Conservation (phyloP, 1,140 invertebrate genomes). For the Ditylenchus dipsaci region DNA sequence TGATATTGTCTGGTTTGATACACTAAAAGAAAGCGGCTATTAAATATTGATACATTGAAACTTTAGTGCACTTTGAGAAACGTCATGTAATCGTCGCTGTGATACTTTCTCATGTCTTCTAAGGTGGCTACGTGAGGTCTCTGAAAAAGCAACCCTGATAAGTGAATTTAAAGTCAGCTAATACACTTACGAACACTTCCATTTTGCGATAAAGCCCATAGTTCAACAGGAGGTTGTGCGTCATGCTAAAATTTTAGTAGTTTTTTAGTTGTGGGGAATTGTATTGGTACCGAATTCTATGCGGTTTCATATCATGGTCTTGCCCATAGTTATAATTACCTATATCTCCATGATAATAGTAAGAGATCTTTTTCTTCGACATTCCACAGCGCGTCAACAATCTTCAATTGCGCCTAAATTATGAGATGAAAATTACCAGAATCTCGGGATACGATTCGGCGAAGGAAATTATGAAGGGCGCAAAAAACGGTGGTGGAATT, state of each 20-base stretch:
- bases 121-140: conserved; percentile 96
- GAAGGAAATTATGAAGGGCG: too few relatives aligned
- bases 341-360: conserved; percentile 71
- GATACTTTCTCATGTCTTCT: conserved; percentile 99
- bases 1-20: conserved; percentile 98
- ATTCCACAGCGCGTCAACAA: conserved; percentile 7
- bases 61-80: conserved; percentile 72
- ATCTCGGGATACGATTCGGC: too few relatives aligned
- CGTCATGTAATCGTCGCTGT: conserved; percentile 97
- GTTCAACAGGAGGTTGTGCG: conserved; percentile 94
- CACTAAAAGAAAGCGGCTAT: conserved; percentile 58
- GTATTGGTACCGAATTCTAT: conserved; percentile 67
- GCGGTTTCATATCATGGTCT: conserved; percentile 99
- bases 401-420: too few relatives aligned
- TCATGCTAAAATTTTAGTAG: conserved; percentile 80
- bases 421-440: too few relatives aligned
- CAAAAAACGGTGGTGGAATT: too few relatives aligned
- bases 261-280: neutral
- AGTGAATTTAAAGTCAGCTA: neutral
- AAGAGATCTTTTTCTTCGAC: conserved; percentile 39
- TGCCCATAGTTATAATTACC: conserved; percentile 99
- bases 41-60: neutral
- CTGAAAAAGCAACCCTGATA: conserved; percentile 63
- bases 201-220: conserved; percentile 99
- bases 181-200: conserved; percentile 90